A percentile compares a stretch with the other conserved stretches of the same genome.
phyloP scores from a whole-genome alignment of 2,113 vertebrate genomes.

The Daboia siamensis region DNA sequence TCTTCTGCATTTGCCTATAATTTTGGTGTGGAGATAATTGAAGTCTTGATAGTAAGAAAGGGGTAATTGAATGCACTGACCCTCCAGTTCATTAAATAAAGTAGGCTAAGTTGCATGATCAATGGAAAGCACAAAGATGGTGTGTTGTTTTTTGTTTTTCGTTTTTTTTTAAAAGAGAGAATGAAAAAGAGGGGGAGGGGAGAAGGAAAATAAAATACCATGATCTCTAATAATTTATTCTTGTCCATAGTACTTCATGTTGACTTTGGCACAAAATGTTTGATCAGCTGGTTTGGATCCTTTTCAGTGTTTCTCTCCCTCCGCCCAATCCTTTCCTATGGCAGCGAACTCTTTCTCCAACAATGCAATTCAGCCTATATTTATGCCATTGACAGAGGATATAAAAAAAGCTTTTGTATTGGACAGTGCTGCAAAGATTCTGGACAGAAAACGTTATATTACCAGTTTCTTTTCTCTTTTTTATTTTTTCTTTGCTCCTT shows the following conservation, averaged over 20 bases:
- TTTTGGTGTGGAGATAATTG: constrained; percentile 90
- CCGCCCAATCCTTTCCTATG: constrained; percentile 18
- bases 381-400: constrained; percentile 80
- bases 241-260: constrained; percentile 48
- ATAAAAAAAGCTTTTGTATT: constrained; percentile 81
- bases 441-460: constrained; percentile 82
- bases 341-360: constrained; percentile 64
- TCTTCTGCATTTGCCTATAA: constrained; percentile 72
- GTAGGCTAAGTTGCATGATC: constrained; percentile 80
- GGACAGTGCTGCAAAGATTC: constrained; percentile 72
- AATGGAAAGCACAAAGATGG: constrained; percentile 67
- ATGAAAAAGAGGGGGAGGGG: not conserved
- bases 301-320: constrained; percentile 40
- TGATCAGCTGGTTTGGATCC: constrained; percentile 68
- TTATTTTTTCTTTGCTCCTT: constrained; percentile 32
- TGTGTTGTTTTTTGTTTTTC: not conserved
- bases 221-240: constrained; percentile 65
- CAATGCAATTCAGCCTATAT: constrained; percentile 67
- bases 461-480: constrained; percentile 45
- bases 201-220: constrained; percentile 64
- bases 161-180: not conserved
- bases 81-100: constrained; percentile 93
- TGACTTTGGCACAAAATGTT: constrained; percentile 66
- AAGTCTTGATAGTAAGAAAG: constrained; percentile 85
- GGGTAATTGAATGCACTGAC: constrained; percentile 89